Percentiles rank a stretch among this genome's conserved stretches.
phyloP scores from a whole-genome alignment of 30 jellyfish, hydroid and myxozoan genomes.

The Pelagia noctiluca region DNA sequence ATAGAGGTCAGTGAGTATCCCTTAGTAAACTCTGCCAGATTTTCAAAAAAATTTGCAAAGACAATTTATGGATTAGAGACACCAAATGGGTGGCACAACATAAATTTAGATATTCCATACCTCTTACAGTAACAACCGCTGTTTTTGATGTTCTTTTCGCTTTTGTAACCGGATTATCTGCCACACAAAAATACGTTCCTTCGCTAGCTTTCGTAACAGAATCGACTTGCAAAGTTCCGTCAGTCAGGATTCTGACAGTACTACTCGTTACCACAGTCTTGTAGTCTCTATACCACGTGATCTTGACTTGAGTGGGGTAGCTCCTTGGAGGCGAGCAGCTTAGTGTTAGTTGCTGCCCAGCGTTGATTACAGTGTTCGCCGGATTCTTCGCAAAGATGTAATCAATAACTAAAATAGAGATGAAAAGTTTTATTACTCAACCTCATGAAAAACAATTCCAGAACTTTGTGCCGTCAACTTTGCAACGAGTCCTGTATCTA shows the following conservation, averaged over 20 bases:
- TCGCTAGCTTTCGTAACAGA: slow-evolving; percentile 17
- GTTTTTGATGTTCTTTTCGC: slow-evolving; percentile 68
- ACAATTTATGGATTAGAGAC: too few relatives aligned
- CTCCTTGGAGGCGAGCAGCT: slow-evolving; percentile 79
- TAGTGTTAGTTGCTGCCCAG: slow-evolving; percentile 39
- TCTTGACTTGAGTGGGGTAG: slow-evolving; percentile 43
- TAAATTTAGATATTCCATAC: slow-evolving; percentile 47
- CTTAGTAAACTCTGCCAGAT: too few relatives aligned
- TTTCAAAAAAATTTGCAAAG: too few relatives aligned
- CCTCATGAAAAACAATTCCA: too few relatives aligned
- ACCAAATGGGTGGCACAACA: neutral
- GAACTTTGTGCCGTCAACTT: too few relatives aligned
- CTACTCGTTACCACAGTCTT: neutral
- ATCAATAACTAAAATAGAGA: slow-evolving; percentile 44
- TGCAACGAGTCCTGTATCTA: too few relatives aligned
- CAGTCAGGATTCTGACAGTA: neutral
- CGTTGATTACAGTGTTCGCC: slow-evolving; percentile 2
- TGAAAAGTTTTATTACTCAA: too few relatives aligned
- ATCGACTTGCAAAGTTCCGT: slow-evolving; percentile 43
- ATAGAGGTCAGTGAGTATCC: too few relatives aligned
- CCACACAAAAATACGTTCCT: slow-evolving; percentile 78
- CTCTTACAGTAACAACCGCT: slow-evolving; percentile 70
- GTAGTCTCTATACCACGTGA: slow-evolving; percentile 68
- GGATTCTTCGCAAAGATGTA: slow-evolving; percentile 63
- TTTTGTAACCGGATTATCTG: slow-evolving; percentile 51